Evolutionary conservation across 2,888 invertebrate genomes (phyloP).

Genomic region (Agapetus fuscipes): DNA sequence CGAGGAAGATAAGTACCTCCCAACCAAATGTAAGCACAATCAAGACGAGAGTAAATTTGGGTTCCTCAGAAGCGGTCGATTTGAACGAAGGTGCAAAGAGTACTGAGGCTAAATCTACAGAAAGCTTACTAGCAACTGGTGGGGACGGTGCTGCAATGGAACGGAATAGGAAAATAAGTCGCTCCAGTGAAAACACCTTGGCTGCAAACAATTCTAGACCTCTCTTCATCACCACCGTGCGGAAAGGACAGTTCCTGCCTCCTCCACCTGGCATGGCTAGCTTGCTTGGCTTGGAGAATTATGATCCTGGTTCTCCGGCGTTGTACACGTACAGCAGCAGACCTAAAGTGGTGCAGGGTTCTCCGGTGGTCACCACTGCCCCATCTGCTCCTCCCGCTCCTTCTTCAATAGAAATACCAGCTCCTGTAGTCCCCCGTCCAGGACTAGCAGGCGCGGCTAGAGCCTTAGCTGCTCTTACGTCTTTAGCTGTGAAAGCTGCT

Average conservation of each 20-base stretch:
- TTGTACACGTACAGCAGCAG: slow-evolving; percentile 59
- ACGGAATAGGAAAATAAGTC: slow-evolving; percentile 20
- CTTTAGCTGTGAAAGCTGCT: slow-evolving; percentile 15
- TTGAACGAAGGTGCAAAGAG: slow-evolving; percentile 23
- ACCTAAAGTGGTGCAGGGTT: slow-evolving; percentile 48
- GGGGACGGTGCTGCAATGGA: no score
- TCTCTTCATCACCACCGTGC: slow-evolving; percentile 74
- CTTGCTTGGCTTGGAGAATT: slow-evolving; percentile 47
- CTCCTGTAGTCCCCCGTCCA: no score
- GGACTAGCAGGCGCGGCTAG: slow-evolving; percentile 21
- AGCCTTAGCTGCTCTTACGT: slow-evolving; percentile 15
- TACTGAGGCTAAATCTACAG: slow-evolving; percentile 1
- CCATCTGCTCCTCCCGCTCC: neutral
- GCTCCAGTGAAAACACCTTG: slow-evolving; percentile 10
- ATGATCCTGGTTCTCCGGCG: slow-evolving; percentile 34
- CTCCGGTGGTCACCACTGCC: no score
- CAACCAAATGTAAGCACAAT: slow-evolving; percentile 28
- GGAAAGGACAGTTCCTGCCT: slow-evolving; percentile 66
- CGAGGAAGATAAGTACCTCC: slow-evolving; percentile 28
- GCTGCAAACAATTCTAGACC: slow-evolving; percentile 32
- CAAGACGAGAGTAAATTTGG: slow-evolving; percentile 17
- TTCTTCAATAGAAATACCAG: no score
- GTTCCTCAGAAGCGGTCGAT: slow-evolving; percentile 23
- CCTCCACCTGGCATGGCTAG: slow-evolving; percentile 64
- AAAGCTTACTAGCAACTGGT: slow-evolving; percentile 7